phyloP scores from a whole-genome alignment of 2,797 vertebrate species.

The Sylvilagus floridanus region DNA sequence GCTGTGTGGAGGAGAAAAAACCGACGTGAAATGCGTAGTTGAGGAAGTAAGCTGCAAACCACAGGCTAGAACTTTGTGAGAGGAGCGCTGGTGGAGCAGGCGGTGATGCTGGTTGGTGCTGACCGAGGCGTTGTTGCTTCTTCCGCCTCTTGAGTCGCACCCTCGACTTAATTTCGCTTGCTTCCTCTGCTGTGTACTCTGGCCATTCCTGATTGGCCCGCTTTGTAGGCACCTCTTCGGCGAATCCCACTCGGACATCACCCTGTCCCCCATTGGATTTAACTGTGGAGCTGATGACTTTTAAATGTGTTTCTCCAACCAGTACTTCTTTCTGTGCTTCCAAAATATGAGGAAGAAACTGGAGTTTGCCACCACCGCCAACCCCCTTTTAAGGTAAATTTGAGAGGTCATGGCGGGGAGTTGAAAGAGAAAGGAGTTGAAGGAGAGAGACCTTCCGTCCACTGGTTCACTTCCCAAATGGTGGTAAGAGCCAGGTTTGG shows the following conservation, averaged over 20 bases:
- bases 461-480: no score
- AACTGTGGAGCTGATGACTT: neutral
- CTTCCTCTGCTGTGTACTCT: neutral
- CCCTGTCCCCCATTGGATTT: neutral
- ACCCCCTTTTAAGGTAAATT: no score
- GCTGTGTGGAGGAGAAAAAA: neutral
- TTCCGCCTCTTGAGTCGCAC: neutral
- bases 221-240: neutral
- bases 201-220: neutral
- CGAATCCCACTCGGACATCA: rapidly evolving
- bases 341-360: neutral
- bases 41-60: neutral
- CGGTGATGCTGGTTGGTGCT: neutral
- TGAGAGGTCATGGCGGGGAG: no score
- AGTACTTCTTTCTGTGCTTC: neutral
- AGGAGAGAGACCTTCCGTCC: no score
- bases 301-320: neutral
- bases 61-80: neutral
- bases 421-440: no score
- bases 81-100: neutral
- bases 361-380: no score
- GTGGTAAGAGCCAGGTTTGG: no score
- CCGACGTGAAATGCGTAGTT: neutral
- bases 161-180: neutral
- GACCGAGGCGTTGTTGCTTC: neutral